phyloP scores from a whole-genome alignment of 2,797 vertebrate genomes.

The Stomatorhinus walkeri region DNA sequence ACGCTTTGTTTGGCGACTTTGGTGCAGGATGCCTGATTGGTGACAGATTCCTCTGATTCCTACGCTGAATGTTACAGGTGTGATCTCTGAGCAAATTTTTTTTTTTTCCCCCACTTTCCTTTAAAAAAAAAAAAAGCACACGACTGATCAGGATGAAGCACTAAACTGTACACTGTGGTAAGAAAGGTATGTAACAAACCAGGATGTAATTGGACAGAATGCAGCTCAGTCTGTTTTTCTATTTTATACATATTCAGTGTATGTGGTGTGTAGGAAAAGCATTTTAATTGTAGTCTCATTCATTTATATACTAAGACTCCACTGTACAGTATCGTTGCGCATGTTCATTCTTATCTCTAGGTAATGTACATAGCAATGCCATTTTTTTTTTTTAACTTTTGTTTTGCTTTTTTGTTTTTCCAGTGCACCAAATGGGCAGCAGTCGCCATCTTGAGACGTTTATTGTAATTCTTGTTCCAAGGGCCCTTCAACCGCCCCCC shows the following conservation, averaged over 20 bases:
- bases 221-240: constrained; percentile 43
- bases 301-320: constrained; percentile 58
- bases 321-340: constrained; percentile 63
- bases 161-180: constrained; percentile 14
- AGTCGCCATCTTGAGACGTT: constrained; percentile 53
- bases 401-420: constrained; percentile 34
- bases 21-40: neutral
- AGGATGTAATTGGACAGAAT: constrained; percentile 24
- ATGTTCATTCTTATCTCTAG: constrained; percentile 61
- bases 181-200: constrained; percentile 12
- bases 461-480: constrained; percentile 51
- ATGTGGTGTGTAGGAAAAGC: constrained; percentile 56
- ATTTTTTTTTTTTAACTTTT: constrained; percentile 28
- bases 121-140: constrained; percentile 3
- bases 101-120: neutral
- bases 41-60: neutral
- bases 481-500: constrained; percentile 37
- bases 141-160: neutral
- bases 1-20: neutral
- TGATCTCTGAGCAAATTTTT: constrained; percentile 1
- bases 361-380: constrained; percentile 63
- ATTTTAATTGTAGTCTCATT: constrained; percentile 53
- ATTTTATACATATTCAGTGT: constrained; percentile 52
- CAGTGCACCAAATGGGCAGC: constrained; percentile 60
- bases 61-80: neutral